A percentile compares a stretch with the other conserved stretches of the same genome.
Conservation (phyloP, 2,113 vertebrate genomes). For the Columba livia region DNA sequence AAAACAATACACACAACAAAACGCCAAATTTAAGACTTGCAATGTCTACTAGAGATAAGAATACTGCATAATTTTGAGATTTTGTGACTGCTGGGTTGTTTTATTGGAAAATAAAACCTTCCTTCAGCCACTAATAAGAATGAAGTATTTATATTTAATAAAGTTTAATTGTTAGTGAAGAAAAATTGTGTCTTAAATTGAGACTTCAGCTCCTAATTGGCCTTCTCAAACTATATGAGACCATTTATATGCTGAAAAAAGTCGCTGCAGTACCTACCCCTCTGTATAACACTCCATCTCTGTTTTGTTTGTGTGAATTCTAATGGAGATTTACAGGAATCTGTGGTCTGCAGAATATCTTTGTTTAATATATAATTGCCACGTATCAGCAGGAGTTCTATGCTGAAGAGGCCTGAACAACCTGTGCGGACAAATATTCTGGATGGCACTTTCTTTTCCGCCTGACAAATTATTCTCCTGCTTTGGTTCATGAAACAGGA, state of each 20-base stretch:
- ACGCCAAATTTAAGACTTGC: not conserved
- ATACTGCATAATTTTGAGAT: not conserved
- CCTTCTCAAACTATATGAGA: not conserved
- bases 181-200: slow-evolving; percentile 31
- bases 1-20: too few relatives aligned
- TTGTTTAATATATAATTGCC: slow-evolving; percentile 37
- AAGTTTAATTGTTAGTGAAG: slow-evolving; percentile 32
- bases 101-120: slow-evolving; percentile 39
- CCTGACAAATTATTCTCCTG: not conserved
- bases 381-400: not conserved
- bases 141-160: slow-evolving; percentile 55
- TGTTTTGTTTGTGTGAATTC: not conserved
- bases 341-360: not conserved
- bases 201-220: slow-evolving; percentile 20
- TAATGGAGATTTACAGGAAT: slow-evolving; percentile 47
- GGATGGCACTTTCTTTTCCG: not conserved
- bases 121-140: slow-evolving; percentile 23
- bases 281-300: not conserved
- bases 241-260: not conserved
- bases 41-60: not conserved
- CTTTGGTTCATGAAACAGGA: not conserved
- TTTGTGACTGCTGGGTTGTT: not conserved
- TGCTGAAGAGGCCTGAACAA: not conserved
- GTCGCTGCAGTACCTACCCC: not conserved
- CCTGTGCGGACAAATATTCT: not conserved